phyloP scores from a whole-genome alignment of 2,888 invertebrate species.

The Norana najaformis region DNA sequence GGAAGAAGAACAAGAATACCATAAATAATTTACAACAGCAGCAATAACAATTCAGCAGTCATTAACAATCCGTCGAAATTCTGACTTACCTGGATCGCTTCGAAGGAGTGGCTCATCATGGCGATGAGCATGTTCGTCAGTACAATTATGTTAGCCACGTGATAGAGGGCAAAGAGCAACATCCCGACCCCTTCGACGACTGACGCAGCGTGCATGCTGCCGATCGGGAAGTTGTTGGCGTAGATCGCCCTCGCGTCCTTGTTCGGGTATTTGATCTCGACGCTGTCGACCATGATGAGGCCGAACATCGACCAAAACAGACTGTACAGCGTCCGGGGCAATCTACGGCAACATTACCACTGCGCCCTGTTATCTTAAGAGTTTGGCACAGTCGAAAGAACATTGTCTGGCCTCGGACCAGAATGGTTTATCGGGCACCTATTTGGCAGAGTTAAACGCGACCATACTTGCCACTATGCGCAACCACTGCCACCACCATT shows the following conservation, averaged over 20 bases:
- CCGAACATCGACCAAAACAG: slow-evolving; percentile 64
- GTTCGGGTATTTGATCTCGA: slow-evolving; percentile 46
- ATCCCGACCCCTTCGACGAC: slow-evolving; percentile 69
- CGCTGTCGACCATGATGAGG: slow-evolving; percentile 57
- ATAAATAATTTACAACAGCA: too few species aligned
- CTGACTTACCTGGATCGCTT: slow-evolving; percentile 67
- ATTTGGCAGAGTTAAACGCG: background rate
- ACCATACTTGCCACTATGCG: background rate
- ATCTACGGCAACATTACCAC: slow-evolving; percentile 46
- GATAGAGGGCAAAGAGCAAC: slow-evolving; percentile 68
- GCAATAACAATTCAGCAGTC: background rate
- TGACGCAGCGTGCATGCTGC: slow-evolving; percentile 42
- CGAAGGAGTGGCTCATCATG: slow-evolving; percentile 77
- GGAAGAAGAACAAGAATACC: too few species aligned
- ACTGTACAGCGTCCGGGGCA: slow-evolving; percentile 61
- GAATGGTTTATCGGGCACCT: background rate
- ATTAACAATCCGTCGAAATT: background rate
- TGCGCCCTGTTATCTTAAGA: background rate
- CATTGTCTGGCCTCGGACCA: background rate
- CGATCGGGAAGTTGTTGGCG: slow-evolving; percentile 35
- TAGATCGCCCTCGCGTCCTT: slow-evolving; percentile 32
- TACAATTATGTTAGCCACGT: slow-evolving; percentile 74
- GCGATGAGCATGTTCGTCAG: slow-evolving; percentile 78
- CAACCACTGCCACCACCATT: background rate
- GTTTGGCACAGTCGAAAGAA: background rate